These are phyloP conservation scores for Mola mola DNA, from an alignment of 2,113 vertebrate genomes.

Conservation along the genomic window DNA sequence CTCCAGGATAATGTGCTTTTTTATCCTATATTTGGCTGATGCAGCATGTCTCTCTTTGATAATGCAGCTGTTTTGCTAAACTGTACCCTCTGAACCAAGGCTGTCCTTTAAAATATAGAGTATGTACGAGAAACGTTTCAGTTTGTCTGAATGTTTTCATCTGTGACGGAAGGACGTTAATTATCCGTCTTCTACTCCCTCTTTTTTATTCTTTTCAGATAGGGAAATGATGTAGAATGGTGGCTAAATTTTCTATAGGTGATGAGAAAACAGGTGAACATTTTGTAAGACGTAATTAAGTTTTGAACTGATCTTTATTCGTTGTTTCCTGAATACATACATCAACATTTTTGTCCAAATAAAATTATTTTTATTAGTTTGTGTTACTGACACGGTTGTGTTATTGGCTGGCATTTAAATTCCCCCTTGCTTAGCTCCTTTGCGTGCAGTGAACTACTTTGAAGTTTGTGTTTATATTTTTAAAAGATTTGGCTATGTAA, in stretches of 20 bases:
- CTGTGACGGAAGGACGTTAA: no score
- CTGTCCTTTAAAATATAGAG: no score
- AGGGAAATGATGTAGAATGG: not conserved
- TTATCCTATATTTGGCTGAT: no score
- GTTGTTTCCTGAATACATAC: no score
- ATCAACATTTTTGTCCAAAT: not conserved
- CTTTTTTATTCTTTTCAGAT: not conserved
- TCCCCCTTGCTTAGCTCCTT: slow-evolving; percentile 17
- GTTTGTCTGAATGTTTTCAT: no score
- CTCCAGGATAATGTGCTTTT: no score
- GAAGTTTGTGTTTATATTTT: slow-evolving; percentile 6
- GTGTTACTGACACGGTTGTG: not conserved
- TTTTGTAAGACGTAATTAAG: no score
- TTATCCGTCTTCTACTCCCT: not conserved
- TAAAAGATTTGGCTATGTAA: slow-evolving; percentile 9
- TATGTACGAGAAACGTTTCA: no score
- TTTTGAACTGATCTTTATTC: no score
- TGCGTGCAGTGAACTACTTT: slow-evolving; percentile 39
- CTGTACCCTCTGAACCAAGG: no score
- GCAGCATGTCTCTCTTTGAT: no score
- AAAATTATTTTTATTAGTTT: slow-evolving; percentile 4
- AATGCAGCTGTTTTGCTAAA: no score
- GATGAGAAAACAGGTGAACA: not conserved
- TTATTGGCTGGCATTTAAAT: slow-evolving; percentile 30
- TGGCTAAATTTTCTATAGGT: not conserved